Evolutionary conservation across 2,797 vertebrate genomes (phyloP).

Genomic region (Takifugu rubripes): DNA sequence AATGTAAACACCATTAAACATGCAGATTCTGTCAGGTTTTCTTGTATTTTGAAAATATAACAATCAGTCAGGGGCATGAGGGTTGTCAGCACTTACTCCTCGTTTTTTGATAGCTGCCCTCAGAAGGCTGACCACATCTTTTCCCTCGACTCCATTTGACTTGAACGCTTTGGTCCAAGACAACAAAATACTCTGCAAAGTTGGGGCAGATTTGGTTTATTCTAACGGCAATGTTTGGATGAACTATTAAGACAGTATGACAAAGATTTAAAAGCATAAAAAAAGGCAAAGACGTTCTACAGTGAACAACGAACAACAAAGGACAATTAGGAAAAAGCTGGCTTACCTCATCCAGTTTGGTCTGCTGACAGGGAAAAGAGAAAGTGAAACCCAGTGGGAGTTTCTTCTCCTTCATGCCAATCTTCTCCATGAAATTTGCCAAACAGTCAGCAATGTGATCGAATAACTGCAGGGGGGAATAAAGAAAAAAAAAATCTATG

Average conservation of each 20-base stretch:
- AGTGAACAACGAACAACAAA: background rate
- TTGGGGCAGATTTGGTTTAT: background rate
- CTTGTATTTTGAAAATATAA: background rate
- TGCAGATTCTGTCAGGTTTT: background rate
- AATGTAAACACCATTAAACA: background rate
- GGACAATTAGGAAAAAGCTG: background rate
- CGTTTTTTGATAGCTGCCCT: conserved; percentile 86
- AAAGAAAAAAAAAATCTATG: conserved; percentile 6
- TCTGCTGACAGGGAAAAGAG: conserved; percentile 93
- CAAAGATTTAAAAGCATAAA: too few relatives aligned
- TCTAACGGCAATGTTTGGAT: background rate
- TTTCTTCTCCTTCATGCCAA: conserved; percentile 90
- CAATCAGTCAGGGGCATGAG: too few relatives aligned
- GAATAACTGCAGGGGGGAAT: conserved; percentile 78
- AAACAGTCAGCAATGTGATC: conserved; percentile 92
- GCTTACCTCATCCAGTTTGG: conserved; percentile 91
- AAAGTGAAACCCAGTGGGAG: conserved; percentile 95
- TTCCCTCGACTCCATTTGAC: conserved; percentile 88
- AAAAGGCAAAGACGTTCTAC: too few relatives aligned
- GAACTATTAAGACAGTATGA: too few relatives aligned
- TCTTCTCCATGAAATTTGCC: conserved; percentile 88
- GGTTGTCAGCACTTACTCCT: conserved; percentile 76
- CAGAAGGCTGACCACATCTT: conserved; percentile 86
- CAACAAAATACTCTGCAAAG: conserved; percentile 83
- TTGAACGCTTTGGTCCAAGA: conserved; percentile 95